Conservation (phyloP, 2,113 vertebrate genomes). For the Gavia stellata region DNA sequence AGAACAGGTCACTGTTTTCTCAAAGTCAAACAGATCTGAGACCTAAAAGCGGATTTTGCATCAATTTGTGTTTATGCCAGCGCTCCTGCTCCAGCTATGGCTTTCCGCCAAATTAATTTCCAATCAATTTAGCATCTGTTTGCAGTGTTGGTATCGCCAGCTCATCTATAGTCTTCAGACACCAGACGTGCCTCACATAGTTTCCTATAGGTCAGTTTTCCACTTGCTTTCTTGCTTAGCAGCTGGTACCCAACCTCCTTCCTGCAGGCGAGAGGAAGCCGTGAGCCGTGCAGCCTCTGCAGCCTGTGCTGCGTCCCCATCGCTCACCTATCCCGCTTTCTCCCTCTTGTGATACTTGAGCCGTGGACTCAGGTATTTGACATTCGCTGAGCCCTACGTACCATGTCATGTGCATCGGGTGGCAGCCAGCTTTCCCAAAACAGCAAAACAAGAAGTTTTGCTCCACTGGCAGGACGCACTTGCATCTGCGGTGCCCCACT, state of each 20-base stretch:
- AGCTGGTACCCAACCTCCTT: conserved; percentile 72
- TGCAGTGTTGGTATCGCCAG: conserved; percentile 22
- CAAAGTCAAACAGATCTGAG: background rate
- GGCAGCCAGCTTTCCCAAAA: background rate
- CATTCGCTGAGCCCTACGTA: background rate
- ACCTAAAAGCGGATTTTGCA: background rate
- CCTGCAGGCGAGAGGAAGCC: conserved; percentile 39
- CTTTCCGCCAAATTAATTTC: conserved; percentile 53
- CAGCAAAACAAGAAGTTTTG: background rate
- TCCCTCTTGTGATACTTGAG: background rate
- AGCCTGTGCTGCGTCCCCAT: background rate
- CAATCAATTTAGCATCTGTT: conserved; percentile 71
- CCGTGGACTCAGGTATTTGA: background rate
- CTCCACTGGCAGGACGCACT: accelerated
- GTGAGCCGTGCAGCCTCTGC: background rate
- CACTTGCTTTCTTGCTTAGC: conserved; percentile 66
- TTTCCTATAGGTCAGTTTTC: conserved; percentile 80
- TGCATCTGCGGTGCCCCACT: too few relatives aligned
- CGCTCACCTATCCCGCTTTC: background rate
- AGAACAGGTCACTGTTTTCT: background rate
- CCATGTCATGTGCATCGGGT: background rate
- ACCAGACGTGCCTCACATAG: conserved; percentile 66
- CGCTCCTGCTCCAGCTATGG: conserved; percentile 3
- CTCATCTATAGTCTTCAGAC: conserved; percentile 50
- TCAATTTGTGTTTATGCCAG: background rate